A percentile compares a stretch with the other conserved stretches of the same genome.
These are phyloP conservation scores for Tragelaphus scriptus DNA, from an alignment of 2,113 vertebrate genomes.

Conservation along the genomic window DNA sequence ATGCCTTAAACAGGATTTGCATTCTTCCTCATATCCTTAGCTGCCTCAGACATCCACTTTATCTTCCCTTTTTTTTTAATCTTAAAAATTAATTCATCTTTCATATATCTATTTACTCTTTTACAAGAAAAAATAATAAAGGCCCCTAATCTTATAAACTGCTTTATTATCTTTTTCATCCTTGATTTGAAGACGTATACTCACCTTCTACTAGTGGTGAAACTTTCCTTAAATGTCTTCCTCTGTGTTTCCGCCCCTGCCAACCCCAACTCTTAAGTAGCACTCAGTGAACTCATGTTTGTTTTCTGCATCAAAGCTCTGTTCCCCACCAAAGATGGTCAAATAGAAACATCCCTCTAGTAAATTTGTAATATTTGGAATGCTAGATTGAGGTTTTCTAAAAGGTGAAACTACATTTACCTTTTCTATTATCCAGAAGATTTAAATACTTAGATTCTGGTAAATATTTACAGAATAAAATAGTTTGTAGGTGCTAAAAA, in stretches of 20 bases:
- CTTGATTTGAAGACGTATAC: neutral
- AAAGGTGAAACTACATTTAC: neutral
- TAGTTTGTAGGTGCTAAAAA: neutral
- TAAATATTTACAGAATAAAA: neutral
- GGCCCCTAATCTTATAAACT: neutral
- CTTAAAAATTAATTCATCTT: neutral
- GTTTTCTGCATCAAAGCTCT: neutral
- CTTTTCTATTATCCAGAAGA: neutral
- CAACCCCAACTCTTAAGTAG: neutral
- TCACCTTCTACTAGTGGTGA: neutral
- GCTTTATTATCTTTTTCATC: neutral
- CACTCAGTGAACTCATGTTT: neutral
- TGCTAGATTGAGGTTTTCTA: neutral
- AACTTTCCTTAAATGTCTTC: neutral
- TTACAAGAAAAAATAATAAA: neutral
- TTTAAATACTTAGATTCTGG: neutral
- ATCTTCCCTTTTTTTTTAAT: neutral
- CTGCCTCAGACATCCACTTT: neutral
- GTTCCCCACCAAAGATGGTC: neutral
- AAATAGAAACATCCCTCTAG: neutral
- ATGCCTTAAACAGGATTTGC: neutral
- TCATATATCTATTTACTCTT: neutral
- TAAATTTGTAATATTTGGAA: neutral
- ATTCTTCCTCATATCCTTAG: neutral
- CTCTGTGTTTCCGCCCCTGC: neutral